Evolutionary conservation across 2,888 invertebrate species (phyloP), one percentile per base, ranked within the genome.

Genomic region (Lasioglossum calceatum): DNA sequence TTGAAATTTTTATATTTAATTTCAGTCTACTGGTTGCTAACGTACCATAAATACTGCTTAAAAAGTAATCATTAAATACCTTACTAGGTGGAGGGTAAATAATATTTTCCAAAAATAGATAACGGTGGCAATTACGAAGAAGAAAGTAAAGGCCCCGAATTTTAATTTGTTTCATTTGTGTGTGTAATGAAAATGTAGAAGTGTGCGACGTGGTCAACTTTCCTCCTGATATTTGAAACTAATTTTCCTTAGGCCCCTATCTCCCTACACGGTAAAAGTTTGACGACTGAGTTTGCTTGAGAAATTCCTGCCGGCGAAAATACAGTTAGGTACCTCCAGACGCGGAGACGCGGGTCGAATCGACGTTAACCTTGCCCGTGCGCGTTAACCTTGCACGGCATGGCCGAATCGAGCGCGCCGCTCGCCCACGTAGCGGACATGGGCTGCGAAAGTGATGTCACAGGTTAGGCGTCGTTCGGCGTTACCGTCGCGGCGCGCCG

Each of bases 381-480:
- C 84, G 72, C 77, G 82, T 81, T 87, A 85, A 90, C 87, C 90
- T 90, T 88, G 87, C 76, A 81, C 82, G 72, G 79, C 79, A 74
- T 72, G 75, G 75, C 79, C 77, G 87, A 81, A 76, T 78, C 82
- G 84, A 87, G 73, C 80, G 71, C 70, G 72, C 61, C 73, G 77
- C 75, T 79, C 81, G 82, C 79, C 77, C 79, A 84, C 82, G 67
- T 75, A 81, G 27, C n/a, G 47, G 67, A 23, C 72, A 71, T 39
- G 36, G 74, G 42, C 54, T 78, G 83, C 72, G 77, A 82, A 87
- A 90, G 85, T 86, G 82, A 77, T 75, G 88, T 84, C 78, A 79
- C 79, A 64, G 71, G 74, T 79, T 23, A 64, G 58, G 39, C 64
- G 54, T 39, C 36, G 74, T 23, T 42, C 67, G 19, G 74, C 16